These are phyloP conservation scores for Hyles lineata DNA, from an alignment of 2,888 invertebrate genomes.

Conservation along the genomic window DNA sequence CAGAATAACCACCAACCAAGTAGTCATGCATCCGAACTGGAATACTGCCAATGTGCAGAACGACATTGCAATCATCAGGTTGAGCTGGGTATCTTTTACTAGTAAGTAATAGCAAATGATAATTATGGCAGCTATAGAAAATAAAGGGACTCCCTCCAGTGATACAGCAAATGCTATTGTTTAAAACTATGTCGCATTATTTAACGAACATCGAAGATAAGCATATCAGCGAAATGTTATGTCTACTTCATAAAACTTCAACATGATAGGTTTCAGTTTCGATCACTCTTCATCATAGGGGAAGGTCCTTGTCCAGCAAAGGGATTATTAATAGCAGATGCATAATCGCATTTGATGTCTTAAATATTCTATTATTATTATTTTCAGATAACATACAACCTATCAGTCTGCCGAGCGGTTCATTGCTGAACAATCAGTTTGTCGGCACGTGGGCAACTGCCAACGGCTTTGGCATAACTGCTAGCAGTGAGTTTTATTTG, in stretches of 20 bases:
- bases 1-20: slow-evolving; percentile 38
- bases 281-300: too few relatives aligned
- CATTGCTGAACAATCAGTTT: slow-evolving; percentile 33
- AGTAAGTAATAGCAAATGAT: slow-evolving; percentile 36
- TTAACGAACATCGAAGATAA: too few relatives aligned
- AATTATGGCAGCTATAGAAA: background rate
- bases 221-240: too few relatives aligned
- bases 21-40: slow-evolving; percentile 43
- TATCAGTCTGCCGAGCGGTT: slow-evolving; percentile 39
- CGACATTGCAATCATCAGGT: slow-evolving; percentile 50
- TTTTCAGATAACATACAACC: slow-evolving; percentile 41
- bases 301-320: too few relatives aligned
- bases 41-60: slow-evolving; percentile 38
- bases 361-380: too few relatives aligned
- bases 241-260: too few relatives aligned
- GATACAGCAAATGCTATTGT: too few relatives aligned
- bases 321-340: too few relatives aligned
- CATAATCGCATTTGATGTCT: too few relatives aligned
- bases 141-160: too few relatives aligned
- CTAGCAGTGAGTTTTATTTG: background rate
- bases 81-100: slow-evolving; percentile 39
- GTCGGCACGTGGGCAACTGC: slow-evolving; percentile 36
- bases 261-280: too few relatives aligned
- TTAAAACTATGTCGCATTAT: too few relatives aligned
- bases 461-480: slow-evolving; percentile 46